Evolutionary conservation across 92 coral and sea anemone genomes (phyloP).

Genomic region (Epizoanthus stellaris): DNA sequence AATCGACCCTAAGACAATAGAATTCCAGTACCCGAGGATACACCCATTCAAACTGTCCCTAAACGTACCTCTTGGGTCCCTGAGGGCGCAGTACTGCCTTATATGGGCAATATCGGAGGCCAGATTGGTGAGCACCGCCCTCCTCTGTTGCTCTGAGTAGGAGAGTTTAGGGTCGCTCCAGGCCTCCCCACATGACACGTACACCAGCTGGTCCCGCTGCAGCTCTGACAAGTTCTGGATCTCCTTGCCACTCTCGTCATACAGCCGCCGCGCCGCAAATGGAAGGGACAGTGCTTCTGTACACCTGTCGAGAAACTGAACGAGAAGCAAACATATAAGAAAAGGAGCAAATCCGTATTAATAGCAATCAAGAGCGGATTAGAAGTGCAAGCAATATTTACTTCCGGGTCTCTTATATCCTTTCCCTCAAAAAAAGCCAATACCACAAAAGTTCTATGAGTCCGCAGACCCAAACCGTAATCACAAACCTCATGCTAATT

Average conservation of each 20-base stretch:
- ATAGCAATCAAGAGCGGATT: too few relatives aligned
- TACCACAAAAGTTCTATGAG: too few relatives aligned
- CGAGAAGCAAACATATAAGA: neutral
- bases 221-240: constrained; percentile 68
- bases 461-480: too few relatives aligned
- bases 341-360: neutral
- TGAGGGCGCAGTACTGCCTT: constrained; percentile 79
- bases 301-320: constrained; percentile 90
- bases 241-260: constrained; percentile 81
- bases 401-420: too few relatives aligned
- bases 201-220: constrained; percentile 87
- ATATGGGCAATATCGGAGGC: constrained; percentile 91
- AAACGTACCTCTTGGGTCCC: constrained; percentile 81
- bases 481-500: too few relatives aligned
- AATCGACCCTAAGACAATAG: too few relatives aligned
- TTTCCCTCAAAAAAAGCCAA: too few relatives aligned
- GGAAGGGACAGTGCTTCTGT: constrained; percentile 89
- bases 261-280: constrained; percentile 91
- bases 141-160: constrained; percentile 91
- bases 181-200: constrained; percentile 91
- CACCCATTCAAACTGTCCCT: neutral
- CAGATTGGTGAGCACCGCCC: constrained; percentile 84
- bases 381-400: too few relatives aligned
- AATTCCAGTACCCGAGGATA: neutral
- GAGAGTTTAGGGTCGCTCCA: constrained; percentile 93